Conservation (phyloP, 2,888 invertebrate species). For the Phaedon cochleariae region DNA sequence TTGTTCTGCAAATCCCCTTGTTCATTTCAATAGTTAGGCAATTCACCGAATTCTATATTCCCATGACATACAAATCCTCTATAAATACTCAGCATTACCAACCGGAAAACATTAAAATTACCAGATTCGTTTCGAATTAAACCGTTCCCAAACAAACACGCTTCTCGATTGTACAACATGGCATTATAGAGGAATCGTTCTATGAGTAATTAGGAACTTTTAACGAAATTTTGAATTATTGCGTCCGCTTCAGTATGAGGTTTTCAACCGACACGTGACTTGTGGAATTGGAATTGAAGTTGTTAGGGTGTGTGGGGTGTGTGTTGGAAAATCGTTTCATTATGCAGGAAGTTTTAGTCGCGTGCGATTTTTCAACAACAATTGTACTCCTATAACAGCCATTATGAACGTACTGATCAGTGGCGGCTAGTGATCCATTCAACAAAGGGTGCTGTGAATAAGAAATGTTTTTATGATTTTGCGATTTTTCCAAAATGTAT, state of each 20-base stretch:
- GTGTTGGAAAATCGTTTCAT: constrained; percentile 3
- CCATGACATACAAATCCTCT: constrained; percentile 12
- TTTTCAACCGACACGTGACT: constrained; percentile 44
- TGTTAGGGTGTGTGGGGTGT: constrained; percentile 9
- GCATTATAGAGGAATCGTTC: constrained; percentile 52
- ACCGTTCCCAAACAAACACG: constrained; percentile 34
- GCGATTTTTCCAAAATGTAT: too few species aligned
- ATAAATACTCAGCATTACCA: constrained; percentile 7
- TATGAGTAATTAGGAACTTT: constrained; percentile 51
- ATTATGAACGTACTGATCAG: background rate
- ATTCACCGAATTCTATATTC: background rate
- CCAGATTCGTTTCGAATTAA: constrained; percentile 39
- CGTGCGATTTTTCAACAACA: constrained; percentile 9
- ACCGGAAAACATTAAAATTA: constrained; percentile 37
- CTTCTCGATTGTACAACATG: constrained; percentile 25
- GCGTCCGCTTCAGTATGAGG: constrained; percentile 46
- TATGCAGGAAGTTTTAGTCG: constrained; percentile 19
- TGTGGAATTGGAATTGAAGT: constrained; percentile 42
- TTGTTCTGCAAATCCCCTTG: too few species aligned
- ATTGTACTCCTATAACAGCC: constrained; percentile 1
- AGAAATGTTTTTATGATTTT: too few species aligned
- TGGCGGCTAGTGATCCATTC: too few species aligned
- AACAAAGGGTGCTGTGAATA: too few species aligned
- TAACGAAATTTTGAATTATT: constrained; percentile 51
- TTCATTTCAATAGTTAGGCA: background rate